Base-by-base conservation (phyloP, 2,797 vertebrate genomes). In the Xenops minutus region DNA sequence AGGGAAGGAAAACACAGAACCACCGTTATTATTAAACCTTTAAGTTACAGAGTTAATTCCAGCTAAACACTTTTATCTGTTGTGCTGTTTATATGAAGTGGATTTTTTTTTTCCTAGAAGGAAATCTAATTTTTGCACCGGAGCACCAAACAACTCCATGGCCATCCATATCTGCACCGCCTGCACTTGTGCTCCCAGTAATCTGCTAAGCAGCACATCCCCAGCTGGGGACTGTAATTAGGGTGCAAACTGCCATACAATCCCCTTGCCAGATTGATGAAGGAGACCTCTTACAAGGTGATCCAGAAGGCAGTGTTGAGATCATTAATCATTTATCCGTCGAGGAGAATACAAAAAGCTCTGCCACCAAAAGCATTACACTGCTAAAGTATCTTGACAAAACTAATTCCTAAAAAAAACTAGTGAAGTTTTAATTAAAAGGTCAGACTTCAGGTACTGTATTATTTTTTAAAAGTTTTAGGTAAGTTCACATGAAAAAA, bases 201-300 rank as follows among this genome's bases (percentile, higher is more conserved):
- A 97, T 90, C 92, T 88, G 95, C 95, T 94, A 96, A 92, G 54
- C 79, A 92, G 74, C 93, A 96, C 89, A 91, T 92, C 95, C 95
- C 95, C 91, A 95, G 94, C 92, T 94, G 92, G 86, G 96, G 92
- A 96, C 72, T 82, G 91, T 95, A 97, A 97, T 97, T 97, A 94
- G 96, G 96, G 88, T 95, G 92, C 86, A 94, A 97, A 95, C 90
- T 89, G 78, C 85, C 92, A 83, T 79, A 91, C 84, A 94, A 95
- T 95, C 92, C 88, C 88, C 87, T 94, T 95, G 96, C 78, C 92
- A 93, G 96, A 94, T 44, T 96, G 94, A 97, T 95, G 89, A 95
- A 96, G 95, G 94, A 95, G 73, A 68, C 87, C 83, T 93, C 94
- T 96, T 88, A 86, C 95, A 95, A 96, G 97, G 91, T 95, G 95